Evolutionary conservation across 37 sponge, comb jelly and placozoan species (phyloP).

Genomic region (Trichoplax adhaerens): DNA sequence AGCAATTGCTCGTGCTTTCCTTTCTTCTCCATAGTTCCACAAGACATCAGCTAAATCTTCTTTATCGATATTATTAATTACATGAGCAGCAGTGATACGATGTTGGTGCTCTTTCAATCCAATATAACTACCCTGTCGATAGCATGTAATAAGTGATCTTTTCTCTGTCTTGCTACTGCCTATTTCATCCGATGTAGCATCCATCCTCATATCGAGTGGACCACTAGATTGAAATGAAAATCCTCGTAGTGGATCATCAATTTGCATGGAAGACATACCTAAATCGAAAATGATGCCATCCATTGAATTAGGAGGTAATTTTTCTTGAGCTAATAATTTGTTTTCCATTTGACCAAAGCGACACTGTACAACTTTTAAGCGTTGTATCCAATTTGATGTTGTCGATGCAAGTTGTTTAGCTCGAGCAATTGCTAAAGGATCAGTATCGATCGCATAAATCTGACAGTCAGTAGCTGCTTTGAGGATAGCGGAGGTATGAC

Average conservation of each 20-base stretch:
- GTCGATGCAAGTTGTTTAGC: constrained; percentile 3
- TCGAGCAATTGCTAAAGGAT: constrained; percentile 3
- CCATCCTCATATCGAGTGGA: constrained; percentile 33
- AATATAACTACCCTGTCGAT: too few relatives aligned
- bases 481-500: constrained; percentile 15
- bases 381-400: background rate
- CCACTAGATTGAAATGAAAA: constrained; percentile 19
- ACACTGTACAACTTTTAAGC: constrained; percentile 8
- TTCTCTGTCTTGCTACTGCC: too few relatives aligned
- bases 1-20: constrained; percentile 7
- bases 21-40: constrained; percentile 22
- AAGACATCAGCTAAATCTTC: background rate
- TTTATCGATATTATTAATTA: too few relatives aligned
- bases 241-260: constrained; percentile 9
- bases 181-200: background rate
- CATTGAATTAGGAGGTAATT: background rate
- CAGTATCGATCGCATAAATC: constrained; percentile 21
- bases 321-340: too few relatives aligned
- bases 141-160: too few relatives aligned
- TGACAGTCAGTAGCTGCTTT: constrained; percentile 1
- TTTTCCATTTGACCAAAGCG: constrained; percentile 5
- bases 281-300: constrained; percentile 16
- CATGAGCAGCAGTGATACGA: too few relatives aligned
- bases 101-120: too few relatives aligned
- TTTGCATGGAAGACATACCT: constrained; percentile 13